These are phyloP conservation scores for Melipona quadrifasciata DNA, from an alignment of 1,140 invertebrate species.

Conservation along the genomic window DNA sequence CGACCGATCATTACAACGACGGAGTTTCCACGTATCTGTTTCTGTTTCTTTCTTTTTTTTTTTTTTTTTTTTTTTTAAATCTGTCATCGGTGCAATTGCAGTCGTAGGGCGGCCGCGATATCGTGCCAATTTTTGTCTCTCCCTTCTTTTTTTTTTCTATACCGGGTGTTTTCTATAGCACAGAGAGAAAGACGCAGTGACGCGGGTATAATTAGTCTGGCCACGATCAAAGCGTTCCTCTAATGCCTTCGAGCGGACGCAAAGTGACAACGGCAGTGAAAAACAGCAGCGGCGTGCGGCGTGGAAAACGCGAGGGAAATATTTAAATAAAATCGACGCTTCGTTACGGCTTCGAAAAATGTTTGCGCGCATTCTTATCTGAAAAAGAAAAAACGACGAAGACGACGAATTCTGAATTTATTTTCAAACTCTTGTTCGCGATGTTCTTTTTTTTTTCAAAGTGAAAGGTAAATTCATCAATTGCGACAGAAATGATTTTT, in stretches of 20 bases:
- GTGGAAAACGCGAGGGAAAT: not conserved
- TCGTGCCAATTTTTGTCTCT: not conserved
- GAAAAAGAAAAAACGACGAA: no score
- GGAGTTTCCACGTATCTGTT: no score
- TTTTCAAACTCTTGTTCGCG: no score
- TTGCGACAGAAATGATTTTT: no score
- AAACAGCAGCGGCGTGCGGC: not conserved
- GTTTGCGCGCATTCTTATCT: not conserved
- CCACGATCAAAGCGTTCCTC: conserved; percentile 3
- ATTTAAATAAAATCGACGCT: conserved; percentile 10
- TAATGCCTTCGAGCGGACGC: not conserved
- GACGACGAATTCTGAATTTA: no score
- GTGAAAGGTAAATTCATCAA: not conserved
- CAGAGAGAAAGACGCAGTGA: not conserved
- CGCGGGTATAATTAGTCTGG: conserved; percentile 1
- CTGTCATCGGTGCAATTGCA: not conserved
- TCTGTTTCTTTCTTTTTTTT: no score
- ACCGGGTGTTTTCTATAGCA: not conserved
- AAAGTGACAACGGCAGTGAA: not conserved
- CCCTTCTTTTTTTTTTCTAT: no score
- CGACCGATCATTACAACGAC: not conserved
- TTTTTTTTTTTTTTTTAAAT: not conserved
- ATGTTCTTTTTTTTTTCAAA: not conserved
- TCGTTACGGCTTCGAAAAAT: not conserved
- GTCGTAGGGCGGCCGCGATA: not conserved